Percentiles rank a stretch among this genome's conserved stretches.
These are phyloP conservation scores for Dilophus febrilis DNA, from an alignment of 2,888 invertebrate genomes.

Conservation along the genomic window DNA sequence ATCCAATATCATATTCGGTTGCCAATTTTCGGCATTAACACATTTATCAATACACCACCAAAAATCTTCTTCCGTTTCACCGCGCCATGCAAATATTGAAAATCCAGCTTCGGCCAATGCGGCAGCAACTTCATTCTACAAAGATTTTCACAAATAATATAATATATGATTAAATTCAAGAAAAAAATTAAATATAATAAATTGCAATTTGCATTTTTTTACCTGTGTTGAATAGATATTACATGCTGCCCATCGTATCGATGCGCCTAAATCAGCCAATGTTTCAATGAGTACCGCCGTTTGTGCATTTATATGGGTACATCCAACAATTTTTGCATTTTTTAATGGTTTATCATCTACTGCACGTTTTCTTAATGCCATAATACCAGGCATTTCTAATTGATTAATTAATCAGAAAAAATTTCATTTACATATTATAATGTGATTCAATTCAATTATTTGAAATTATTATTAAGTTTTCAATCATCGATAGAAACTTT, in stretches of 20 bases:
- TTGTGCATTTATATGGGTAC: constrained; percentile 97
- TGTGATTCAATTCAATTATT: too few species aligned
- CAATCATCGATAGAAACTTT: too few species aligned
- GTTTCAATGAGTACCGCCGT: constrained; percentile 92
- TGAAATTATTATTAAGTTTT: too few species aligned
- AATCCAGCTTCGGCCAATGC: constrained; percentile 82
- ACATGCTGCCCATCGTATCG: constrained; percentile 91
- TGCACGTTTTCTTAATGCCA: constrained; percentile 82
- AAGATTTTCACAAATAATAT: constrained; percentile 9
- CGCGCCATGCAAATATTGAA: constrained; percentile 91
- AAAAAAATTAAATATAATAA: constrained; percentile 1
- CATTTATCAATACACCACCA: constrained; percentile 99
- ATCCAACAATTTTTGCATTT: constrained; percentile 92
- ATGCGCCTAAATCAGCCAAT: constrained; percentile 70
- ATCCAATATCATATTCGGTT: constrained; percentile 94
- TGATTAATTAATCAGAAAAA: too few species aligned
- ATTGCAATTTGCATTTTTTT: constrained; percentile 11
- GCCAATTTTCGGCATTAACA: constrained; percentile 82
- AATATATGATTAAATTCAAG: constrained; percentile 5
- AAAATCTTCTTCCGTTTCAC: constrained; percentile 94
- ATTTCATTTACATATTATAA: too few species aligned
- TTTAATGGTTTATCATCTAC: constrained; percentile 86
- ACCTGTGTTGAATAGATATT: constrained; percentile 95
- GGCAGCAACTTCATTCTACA: constrained; percentile 88
- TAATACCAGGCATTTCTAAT: constrained; percentile 97